Evolutionary conservation across 2,888 invertebrate genomes (phyloP).

Genomic region (Laspeyria flexula): DNA sequence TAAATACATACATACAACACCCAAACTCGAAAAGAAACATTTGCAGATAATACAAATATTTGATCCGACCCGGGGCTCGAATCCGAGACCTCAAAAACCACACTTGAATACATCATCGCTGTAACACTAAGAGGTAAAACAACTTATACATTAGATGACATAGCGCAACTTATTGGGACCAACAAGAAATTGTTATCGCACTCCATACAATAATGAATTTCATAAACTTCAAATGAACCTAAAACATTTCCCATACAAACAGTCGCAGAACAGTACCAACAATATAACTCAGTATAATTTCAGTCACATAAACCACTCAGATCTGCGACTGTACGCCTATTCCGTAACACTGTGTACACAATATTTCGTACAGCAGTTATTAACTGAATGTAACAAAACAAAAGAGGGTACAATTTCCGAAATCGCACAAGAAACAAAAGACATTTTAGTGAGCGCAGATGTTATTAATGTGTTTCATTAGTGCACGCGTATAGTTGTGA

Average conservation of each 20-base stretch:
- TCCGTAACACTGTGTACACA: constrained; percentile 18
- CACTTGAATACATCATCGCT: no score
- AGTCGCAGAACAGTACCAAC: background rate
- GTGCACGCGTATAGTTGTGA: constrained; percentile 36
- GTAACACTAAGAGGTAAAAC: no score
- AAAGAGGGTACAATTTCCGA: constrained; percentile 55
- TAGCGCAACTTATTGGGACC: no score
- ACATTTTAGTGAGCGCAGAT: constrained; percentile 69
- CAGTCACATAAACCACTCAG: constrained; percentile 14
- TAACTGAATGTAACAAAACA: constrained; percentile 45
- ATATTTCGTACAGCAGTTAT: constrained; percentile 39
- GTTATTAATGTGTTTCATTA: constrained; percentile 77
- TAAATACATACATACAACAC: no score
- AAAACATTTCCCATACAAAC: background rate
- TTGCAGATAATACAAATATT: no score
- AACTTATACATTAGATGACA: no score
- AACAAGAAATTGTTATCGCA: no score
- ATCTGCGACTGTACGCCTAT: constrained; percentile 20
- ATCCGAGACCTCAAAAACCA: no score
- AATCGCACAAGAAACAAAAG: constrained; percentile 67
- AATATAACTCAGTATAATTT: background rate
- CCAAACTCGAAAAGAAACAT: no score
- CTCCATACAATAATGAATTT: no score
- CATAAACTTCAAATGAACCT: no score
- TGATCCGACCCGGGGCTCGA: no score